These are phyloP conservation scores for Pseudomyrmex cubaensis DNA, from an alignment of 1,140 invertebrate species.

Conservation along the genomic window DNA sequence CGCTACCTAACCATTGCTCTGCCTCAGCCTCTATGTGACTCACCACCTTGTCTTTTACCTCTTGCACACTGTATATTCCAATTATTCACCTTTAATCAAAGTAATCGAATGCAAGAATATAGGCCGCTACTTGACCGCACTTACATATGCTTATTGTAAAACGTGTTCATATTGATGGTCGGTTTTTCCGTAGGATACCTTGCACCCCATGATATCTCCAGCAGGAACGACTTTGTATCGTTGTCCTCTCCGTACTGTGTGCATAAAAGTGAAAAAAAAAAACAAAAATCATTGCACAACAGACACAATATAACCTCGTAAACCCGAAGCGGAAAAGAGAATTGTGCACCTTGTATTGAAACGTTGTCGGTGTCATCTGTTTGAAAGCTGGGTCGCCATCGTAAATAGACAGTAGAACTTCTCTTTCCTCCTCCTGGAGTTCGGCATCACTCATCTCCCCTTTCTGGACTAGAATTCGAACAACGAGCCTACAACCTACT, in stretches of 20 bases:
- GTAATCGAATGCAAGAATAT: conserved; percentile 65
- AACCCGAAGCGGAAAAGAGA: too few species aligned
- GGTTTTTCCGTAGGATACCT: conserved; percentile 95
- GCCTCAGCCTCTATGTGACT: conserved; percentile 89
- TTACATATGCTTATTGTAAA: conserved; percentile 97
- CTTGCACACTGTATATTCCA: conserved; percentile 86
- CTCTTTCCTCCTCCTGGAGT: conserved; percentile 94
- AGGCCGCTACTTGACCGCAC: conserved; percentile 78
- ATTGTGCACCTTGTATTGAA: conserved; percentile 94
- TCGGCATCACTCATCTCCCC: conserved; percentile 87
- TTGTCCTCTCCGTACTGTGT: conserved; percentile 93
- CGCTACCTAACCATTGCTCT: conserved; percentile 92
- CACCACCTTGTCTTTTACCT: conserved; percentile 91
- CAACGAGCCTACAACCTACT: too few species aligned
- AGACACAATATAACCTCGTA: too few species aligned
- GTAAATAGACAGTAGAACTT: conserved; percentile 97
- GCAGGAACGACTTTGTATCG: conserved; percentile 91
- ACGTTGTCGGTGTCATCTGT: conserved; percentile 90
- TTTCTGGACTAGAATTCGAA: conserved; percentile 16
- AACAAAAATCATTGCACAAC: background rate
- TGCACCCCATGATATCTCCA: conserved; percentile 94
- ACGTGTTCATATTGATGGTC: conserved; percentile 94
- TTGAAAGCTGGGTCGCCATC: conserved; percentile 96
- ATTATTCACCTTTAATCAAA: conserved; percentile 73
- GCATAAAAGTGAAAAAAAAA: too few species aligned